Percentiles rank a stretch among this genome's conserved stretches.
These are phyloP conservation scores for Syngnathus acus DNA, from an alignment of 2,797 vertebrate species.

Conservation along the genomic window DNA sequence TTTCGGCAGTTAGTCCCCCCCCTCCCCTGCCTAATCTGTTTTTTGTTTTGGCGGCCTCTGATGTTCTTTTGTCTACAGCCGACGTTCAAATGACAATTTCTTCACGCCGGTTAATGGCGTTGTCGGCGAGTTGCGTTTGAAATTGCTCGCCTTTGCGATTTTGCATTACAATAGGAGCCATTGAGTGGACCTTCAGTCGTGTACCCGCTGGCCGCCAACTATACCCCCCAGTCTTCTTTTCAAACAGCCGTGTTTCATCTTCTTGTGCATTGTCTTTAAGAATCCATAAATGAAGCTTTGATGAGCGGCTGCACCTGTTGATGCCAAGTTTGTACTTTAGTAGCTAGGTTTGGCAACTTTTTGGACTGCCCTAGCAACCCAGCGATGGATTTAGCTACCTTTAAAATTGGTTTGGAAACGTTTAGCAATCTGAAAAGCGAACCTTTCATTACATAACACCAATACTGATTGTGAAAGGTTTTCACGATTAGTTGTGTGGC, in stretches of 20 bases:
- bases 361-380: not conserved
- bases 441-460: too few species aligned
- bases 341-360: not conserved
- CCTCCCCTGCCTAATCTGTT: conserved; percentile 11
- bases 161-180: conserved; percentile 67
- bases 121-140: conserved; percentile 55
- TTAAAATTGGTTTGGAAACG: not conserved
- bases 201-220: conserved; percentile 21
- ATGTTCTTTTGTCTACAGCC: conserved; percentile 57
- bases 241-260: conserved; percentile 56
- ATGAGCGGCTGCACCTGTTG: conserved; percentile 14
- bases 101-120: conserved; percentile 61
- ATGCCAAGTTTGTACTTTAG: not conserved
- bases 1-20: conserved; percentile 31
- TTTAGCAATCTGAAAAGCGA: not conserved
- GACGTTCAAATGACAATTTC: conserved; percentile 66
- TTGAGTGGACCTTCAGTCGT: conserved; percentile 42
- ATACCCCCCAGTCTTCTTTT: conserved; percentile 24
- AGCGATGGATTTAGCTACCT: not conserved
- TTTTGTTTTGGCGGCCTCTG: conserved; percentile 32
- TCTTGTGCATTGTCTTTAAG: conserved; percentile 54
- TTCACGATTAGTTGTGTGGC: too few species aligned
- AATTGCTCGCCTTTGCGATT: conserved; percentile 54
- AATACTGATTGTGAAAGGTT: too few species aligned
- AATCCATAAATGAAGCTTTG: conserved; percentile 58